Percentiles rank a stretch among this genome's conserved stretches.
Evolutionary conservation across 2,888 invertebrate species (phyloP).

Genomic region (Dichetophora obliterata): DNA sequence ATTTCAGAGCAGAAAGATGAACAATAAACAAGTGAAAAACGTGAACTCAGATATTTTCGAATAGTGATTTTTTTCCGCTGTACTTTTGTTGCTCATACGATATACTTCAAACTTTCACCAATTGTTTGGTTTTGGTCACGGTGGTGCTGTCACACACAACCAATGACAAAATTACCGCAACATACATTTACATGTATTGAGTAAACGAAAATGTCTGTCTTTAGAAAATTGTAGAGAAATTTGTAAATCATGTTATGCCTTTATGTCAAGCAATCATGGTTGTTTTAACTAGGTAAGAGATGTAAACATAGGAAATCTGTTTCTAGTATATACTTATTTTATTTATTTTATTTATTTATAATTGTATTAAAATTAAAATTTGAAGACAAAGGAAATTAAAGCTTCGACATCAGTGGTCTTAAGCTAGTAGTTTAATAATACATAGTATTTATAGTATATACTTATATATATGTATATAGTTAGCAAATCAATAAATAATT

Average conservation of each 20-base stretch:
- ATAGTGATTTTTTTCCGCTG: not conserved
- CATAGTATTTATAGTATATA: too few relatives aligned
- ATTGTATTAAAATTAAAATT: too few relatives aligned
- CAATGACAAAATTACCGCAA: constrained; percentile 11
- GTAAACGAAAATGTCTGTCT: not conserved
- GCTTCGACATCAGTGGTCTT: too few relatives aligned
- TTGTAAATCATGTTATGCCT: constrained; percentile 8
- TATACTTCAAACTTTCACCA: constrained; percentile 30
- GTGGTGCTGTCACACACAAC: constrained; percentile 28
- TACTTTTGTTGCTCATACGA: not conserved
- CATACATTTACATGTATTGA: constrained; percentile 1
- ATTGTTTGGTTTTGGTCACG: constrained; percentile 24
- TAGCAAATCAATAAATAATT: too few relatives aligned
- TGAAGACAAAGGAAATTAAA: too few relatives aligned
- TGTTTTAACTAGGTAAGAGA: too few relatives aligned
- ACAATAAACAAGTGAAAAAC: not conserved
- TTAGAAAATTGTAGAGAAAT: not conserved
- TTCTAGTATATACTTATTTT: too few relatives aligned
- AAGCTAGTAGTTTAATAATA: too few relatives aligned
- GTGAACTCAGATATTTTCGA: not conserved
- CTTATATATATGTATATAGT: too few relatives aligned
- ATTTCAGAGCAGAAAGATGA: not conserved
- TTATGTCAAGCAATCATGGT: not conserved
- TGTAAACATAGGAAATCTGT: too few relatives aligned
- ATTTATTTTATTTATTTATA: too few relatives aligned